Base-by-base conservation (phyloP, 2,797 vertebrate species). In the Hybognathus amarus region DNA sequence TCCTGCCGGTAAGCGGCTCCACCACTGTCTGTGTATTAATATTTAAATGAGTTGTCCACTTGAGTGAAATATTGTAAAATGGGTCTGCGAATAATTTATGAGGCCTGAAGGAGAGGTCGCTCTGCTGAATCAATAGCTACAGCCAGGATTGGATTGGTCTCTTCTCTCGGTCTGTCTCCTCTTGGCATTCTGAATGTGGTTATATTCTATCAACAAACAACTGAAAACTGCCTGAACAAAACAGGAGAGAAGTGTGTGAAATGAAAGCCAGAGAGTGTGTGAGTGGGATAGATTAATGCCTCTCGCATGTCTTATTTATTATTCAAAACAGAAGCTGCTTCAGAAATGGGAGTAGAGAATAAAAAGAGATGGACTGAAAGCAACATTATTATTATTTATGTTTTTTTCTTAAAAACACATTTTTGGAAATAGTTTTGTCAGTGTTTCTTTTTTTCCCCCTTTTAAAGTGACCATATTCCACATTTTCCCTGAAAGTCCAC, bases 1-100 rank as follows among this genome's bases (percentile, higher is more conserved):
- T 97, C 92, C 91, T 99, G 91, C 97, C 96, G 90, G 98, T 98
- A 97, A 97, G 97, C 84, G 69, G 89, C 90, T 87, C 54, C 80
- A 88, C 89, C 88, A 85, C 85, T 79, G 75, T 91, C 77, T 90
- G 67, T 91, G 86, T 91, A 92, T 95, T 94, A 91, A 93, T 96
- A 92, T 96, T 96, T 94, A 96, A 95, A 94, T 94, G 86, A 93
- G 90, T 90, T 91, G 91, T 94, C 91, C 92, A 92, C 90, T 92
- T 90, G 90, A 91, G 90, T 92, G 90, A 93, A 94, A 92, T 92
- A 91, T 92, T 90, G 87, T 92, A 85, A 88, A 91, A 92, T 91
- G 88, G 86, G 87, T 84, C 84, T 80, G 87, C 89, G 86, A 93
- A 94, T 94, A 90, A 94, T 93, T 93, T 85, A 92, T 93, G 85